Evolutionary conservation across 2,888 invertebrate species (phyloP).

Genomic region (Cotesia congregata): DNA sequence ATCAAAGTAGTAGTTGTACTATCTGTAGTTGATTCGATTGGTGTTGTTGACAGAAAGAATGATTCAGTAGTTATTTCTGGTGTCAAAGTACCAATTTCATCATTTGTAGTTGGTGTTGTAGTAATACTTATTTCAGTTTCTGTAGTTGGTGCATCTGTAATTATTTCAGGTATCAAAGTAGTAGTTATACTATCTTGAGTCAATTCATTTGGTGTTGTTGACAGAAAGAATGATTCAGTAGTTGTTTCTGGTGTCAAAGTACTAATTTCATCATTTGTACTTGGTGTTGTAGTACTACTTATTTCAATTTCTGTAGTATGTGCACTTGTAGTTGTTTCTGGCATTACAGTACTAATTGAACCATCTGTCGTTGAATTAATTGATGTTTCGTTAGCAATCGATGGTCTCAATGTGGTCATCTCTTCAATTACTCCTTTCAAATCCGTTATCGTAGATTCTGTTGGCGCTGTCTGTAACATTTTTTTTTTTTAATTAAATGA

Average conservation of each 20-base stretch:
- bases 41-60: background rate
- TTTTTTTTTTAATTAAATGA: background rate
- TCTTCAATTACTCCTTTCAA: background rate
- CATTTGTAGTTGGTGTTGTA: background rate
- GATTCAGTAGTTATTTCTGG: background rate
- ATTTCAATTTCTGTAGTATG: background rate
- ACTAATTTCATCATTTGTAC: no score
- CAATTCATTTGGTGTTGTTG: no score
- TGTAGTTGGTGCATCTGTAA: background rate
- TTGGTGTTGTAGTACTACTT: no score
- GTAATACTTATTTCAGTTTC: background rate
- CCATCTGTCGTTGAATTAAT: background rate
- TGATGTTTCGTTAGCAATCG: background rate
- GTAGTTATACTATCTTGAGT: no score
- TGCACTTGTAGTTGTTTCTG: background rate
- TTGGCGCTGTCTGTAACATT: background rate
- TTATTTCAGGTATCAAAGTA: no score
- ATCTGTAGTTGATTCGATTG: background rate
- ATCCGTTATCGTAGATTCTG: background rate
- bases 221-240: no score
- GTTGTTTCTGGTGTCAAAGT: no score
- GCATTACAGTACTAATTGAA: background rate
- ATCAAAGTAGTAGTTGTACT: background rate
- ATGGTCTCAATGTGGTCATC: background rate
- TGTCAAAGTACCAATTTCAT: background rate